phyloP scores from a whole-genome alignment of 2,113 vertebrate genomes.

The Gnathonemus echidnorhynchus region DNA sequence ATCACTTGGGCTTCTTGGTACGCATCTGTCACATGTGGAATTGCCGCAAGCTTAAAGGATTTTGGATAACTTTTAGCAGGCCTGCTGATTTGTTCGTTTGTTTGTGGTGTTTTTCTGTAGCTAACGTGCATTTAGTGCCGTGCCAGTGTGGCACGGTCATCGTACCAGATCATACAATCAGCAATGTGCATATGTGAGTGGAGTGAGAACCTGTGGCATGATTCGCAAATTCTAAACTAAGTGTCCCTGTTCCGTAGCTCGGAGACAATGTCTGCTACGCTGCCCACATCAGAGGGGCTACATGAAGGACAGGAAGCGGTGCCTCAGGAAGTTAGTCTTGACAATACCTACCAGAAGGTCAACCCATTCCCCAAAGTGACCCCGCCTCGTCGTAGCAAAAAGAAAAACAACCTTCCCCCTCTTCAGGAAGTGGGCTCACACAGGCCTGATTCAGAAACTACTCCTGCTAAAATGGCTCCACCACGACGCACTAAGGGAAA shows the following conservation, averaged over 20 bases:
- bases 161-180: not conserved
- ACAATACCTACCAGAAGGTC: constrained; percentile 18
- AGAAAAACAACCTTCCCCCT: constrained; percentile 1
- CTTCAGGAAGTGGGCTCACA: constrained; percentile 36
- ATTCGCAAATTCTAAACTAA: constrained; percentile 19
- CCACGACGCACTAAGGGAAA: constrained; percentile 12
- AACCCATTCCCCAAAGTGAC: constrained; percentile 4
- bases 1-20: not conserved
- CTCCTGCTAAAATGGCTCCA: constrained; percentile 11
- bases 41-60: not conserved
- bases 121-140: not conserved
- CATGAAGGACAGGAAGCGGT: not conserved
- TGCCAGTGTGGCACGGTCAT: not conserved
- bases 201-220: not conserved
- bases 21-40: not conserved
- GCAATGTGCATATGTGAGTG: not conserved
- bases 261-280: not conserved
- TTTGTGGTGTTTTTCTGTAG: not conserved
- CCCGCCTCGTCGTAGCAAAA: constrained; percentile 1
- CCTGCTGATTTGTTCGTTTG: not conserved
- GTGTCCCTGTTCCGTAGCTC: constrained; percentile 41
- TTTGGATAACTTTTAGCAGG: not conserved
- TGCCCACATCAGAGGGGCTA: not conserved
- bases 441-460: not conserved
- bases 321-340: not conserved